Conservation (phyloP, 2,113 vertebrate species). For the Notarius lentiginosus region DNA sequence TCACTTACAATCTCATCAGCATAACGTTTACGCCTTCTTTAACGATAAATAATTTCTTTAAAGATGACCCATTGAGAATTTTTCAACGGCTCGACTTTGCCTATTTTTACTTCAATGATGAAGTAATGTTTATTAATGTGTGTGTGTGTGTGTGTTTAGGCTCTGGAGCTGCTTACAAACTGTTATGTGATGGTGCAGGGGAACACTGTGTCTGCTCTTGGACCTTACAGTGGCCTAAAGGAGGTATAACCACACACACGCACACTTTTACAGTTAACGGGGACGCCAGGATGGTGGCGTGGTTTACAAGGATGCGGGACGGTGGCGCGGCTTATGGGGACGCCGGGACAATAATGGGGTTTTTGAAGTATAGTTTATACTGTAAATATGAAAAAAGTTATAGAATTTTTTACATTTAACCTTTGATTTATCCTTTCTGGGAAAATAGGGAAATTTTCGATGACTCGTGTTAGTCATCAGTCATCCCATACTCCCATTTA, state of each 20-base stretch:
- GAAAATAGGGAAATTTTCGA: too few relatives aligned
- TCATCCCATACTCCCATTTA: too few relatives aligned
- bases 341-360: neutral
- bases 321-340: too few relatives aligned
- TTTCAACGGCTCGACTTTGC: neutral
- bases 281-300: too few relatives aligned
- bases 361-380: neutral
- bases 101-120: neutral
- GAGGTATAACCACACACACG: constrained; percentile 74
- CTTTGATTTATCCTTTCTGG: too few relatives aligned
- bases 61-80: neutral
- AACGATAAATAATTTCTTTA: neutral
- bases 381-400: too few relatives aligned
- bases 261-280: too few relatives aligned
- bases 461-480: too few relatives aligned
- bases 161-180: constrained; percentile 89
- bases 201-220: constrained; percentile 93
- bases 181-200: constrained; percentile 99
- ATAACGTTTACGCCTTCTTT: neutral
- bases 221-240: constrained; percentile 86
- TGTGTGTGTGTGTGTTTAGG: constrained; percentile 66
- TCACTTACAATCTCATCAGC: too few relatives aligned
- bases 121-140: neutral
- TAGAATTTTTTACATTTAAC: too few relatives aligned
- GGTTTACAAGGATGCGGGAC: neutral